These are phyloP conservation scores for Eubucco bourcierii DNA, from an alignment of 2,113 vertebrate species.

Conservation along the genomic window DNA sequence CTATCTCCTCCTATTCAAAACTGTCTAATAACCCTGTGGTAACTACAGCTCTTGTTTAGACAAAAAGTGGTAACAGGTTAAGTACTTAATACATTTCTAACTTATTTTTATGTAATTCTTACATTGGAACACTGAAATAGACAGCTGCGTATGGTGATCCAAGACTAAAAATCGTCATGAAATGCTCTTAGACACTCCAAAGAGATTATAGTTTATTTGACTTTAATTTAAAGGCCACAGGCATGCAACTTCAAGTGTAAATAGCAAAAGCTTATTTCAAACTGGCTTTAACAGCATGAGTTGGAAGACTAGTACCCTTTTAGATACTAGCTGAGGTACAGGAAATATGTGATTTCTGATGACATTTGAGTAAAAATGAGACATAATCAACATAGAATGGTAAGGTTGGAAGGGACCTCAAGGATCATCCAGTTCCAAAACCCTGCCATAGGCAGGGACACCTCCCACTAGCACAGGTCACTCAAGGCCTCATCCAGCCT, in stretches of 20 bases:
- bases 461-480: too few relatives aligned
- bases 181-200: conserved; percentile 5
- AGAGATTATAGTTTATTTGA: neutral
- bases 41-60: conserved; percentile 13
- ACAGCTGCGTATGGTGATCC: neutral
- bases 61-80: neutral
- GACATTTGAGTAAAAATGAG: neutral
- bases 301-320: neutral
- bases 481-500: too few relatives aligned
- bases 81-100: conserved; percentile 10
- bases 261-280: conserved; percentile 4
- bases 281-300: neutral
- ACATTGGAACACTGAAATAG: neutral
- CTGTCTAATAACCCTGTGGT: neutral
- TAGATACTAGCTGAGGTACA: neutral
- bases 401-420: too few relatives aligned
- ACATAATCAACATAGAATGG: neutral
- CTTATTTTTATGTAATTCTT: conserved; percentile 2
- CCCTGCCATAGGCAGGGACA: too few relatives aligned
- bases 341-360: neutral
- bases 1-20: conserved; percentile 17
- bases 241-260: conserved; percentile 14
- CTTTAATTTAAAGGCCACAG: conserved; percentile 39
- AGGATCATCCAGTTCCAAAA: too few relatives aligned
- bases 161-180: neutral